Evolutionary conservation across 2,888 invertebrate species (phyloP), one percentile per base, ranked within the genome.

Genomic region (Timema cristinae): DNA sequence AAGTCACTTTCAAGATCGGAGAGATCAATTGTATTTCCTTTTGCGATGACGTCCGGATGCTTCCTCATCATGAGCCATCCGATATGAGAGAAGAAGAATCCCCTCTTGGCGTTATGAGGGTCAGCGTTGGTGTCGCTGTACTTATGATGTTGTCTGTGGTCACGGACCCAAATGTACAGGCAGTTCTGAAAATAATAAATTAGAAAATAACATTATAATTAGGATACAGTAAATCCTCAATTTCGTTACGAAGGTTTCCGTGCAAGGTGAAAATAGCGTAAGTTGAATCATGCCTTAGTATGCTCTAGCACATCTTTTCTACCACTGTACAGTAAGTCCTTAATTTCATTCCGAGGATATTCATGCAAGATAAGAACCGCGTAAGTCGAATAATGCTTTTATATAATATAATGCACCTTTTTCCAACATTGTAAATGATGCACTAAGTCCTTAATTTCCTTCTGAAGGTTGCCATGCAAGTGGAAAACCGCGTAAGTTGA

Each of bases 41-140:
- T 88, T 73, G 85, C 84, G 50, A 86, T 87, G 52, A 92, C 91
- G 74, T 89, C 86, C 0, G 92, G 93, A 79, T 95, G 94, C 80
- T 94, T 94, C 76, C 85, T 87, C 73, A 84, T 83, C 86, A 94
- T 86, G 32, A 95, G 83, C 95, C 95, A 96, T 7, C 95, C 95
- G 69, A 95, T 87, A 80, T 95, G 95, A 4, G 91, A 87, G 82
- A 94, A 95, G 84, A 94, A 95, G 84, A 95, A 94, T 0, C 95
- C 95, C 66, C 92, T 84, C 66, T 85, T 87, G 0, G 91, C 86
- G 79, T 93, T 93, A 81, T 93, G 93, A 0, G 93, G 94, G 80
- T 94, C 93, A 0, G 87, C 92, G 77, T 91, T 89, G 0, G 89
- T 89, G 77, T 90, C 89, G 75, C 86, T 87, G 83, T 89, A 93